These are phyloP conservation scores for Lasius fuliginosus DNA, from an alignment of 2,888 invertebrate species.

Conservation along the genomic window DNA sequence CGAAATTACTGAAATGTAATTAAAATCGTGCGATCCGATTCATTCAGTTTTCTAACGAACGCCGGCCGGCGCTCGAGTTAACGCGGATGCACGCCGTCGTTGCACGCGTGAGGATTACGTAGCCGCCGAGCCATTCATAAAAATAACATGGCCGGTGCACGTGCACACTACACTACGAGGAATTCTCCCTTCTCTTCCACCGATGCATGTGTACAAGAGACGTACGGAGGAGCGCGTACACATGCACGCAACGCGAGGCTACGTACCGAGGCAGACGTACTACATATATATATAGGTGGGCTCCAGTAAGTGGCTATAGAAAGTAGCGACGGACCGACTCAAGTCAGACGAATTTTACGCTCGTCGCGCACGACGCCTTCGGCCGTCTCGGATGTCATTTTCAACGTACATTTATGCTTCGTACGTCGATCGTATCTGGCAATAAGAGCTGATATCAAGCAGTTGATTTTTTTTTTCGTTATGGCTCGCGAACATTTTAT, in stretches of 20 bases:
- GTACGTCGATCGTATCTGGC: background rate
- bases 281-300: constrained; percentile 27
- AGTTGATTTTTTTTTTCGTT: background rate
- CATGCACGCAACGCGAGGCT: constrained; percentile 53
- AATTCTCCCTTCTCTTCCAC: background rate
- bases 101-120: constrained; percentile 74
- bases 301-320: constrained; percentile 66
- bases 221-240: constrained; percentile 64
- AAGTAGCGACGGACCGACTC: constrained; percentile 72
- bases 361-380: constrained; percentile 30
- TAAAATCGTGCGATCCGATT: constrained; percentile 1
- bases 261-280: constrained; percentile 4
- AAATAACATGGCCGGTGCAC: constrained; percentile 81
- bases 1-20: constrained; percentile 11
- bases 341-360: constrained; percentile 62
- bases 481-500: background rate
- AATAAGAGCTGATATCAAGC: background rate
- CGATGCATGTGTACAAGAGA: constrained; percentile 52
- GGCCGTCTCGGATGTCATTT: constrained; percentile 6
- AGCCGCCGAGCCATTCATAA: constrained; percentile 83
- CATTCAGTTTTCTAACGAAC: constrained; percentile 40
- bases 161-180: constrained; percentile 70
- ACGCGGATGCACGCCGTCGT: constrained; percentile 59
- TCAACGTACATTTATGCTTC: background rate
- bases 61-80: constrained; percentile 14